Evolutionary conservation across 2,797 vertebrate species (phyloP), one percentile per base, ranked within the genome.

Genomic region (Hypotaenidia philippensis): DNA sequence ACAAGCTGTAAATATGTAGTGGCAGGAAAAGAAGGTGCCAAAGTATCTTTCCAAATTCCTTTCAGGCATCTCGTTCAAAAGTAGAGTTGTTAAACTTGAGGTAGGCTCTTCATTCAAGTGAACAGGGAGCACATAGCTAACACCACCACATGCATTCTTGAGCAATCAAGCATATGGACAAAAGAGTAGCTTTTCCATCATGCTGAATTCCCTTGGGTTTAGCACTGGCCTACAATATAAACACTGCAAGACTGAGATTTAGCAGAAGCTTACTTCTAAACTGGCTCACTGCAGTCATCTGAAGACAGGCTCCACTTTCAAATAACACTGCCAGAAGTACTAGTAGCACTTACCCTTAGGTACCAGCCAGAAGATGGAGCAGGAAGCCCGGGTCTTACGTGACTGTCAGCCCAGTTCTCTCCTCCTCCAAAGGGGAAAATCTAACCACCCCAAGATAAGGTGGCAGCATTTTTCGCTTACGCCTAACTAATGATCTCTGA

Each of bases 401-500:
- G 13, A 44, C 19, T 15, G 38, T 17, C 21, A 68, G 34, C 17
- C 44, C 53, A n/a, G 18, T 45, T 34, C 18, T 22, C 2, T 5
- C 11, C 15, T 19, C 18, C 27, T 63, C 44, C 32, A 40, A 72
- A 64, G 5, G 3, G 7, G 5, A 7, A 15, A 7, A 15, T 26
- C 15, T 36, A 66, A 41, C 2, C 1, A 20, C 5, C 6, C 5
- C 17, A 44, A 55, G 27, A 71, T 0, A 63, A 19, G 16, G 14
- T 71, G 8, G 8, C 9, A 89, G 50, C 16, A 18, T 22, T 55
- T n/a, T 34, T 59, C 29, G 32, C 34, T 70, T 75, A 44, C 23
- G 53, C 19, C n/a, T 57, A 50, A 50, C 40, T 40, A 71, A 59
- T 25, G 55, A 52, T 10, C 27, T 52, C 27, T 29, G 50, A 52